Evolutionary conservation across 2,113 vertebrate species (phyloP).

Genomic region (Salvator merianae): DNA sequence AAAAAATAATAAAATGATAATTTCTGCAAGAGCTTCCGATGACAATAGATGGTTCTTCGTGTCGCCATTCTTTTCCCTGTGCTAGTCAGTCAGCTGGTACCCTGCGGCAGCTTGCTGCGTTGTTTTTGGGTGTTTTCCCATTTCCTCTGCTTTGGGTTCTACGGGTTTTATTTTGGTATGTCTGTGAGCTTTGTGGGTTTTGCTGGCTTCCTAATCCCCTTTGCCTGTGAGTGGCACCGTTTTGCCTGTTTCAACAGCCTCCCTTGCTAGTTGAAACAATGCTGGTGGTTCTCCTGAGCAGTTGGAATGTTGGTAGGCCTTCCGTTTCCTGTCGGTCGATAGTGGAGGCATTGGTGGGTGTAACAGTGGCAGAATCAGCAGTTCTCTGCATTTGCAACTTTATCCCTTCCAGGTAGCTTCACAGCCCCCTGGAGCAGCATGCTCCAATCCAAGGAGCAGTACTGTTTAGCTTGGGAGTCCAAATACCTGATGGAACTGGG

Average conservation of each 20-base stretch:
- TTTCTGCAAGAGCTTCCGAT: no score
- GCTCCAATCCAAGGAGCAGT: conserved; percentile 87
- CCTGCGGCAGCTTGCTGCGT: no score
- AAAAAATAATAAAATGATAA: no score
- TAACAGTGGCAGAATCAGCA: no score
- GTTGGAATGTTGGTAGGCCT: neutral
- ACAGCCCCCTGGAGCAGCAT: conserved; percentile 89
- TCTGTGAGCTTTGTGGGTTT: no score
- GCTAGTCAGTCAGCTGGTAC: no score
- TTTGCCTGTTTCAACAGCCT: neutral
- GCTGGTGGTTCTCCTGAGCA: neutral
- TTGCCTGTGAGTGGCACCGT: neutral
- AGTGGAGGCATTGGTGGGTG: neutral
- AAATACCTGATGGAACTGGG: conserved; percentile 93
- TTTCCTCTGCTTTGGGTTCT: no score
- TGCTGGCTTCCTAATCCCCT: neutral
- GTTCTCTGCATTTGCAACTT: neutral
- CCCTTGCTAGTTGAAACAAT: neutral
- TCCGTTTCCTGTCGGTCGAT: neutral
- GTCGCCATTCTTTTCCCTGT: no score
- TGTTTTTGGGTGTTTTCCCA: no score
- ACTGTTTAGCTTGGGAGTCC: conserved; percentile 96
- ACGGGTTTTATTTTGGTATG: no score
- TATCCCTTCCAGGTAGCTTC: conserved; percentile 78
- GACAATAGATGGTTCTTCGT: no score